Evolutionary conservation across 2,113 vertebrate species (phyloP).

Genomic region (Marmota flaviventris): DNA sequence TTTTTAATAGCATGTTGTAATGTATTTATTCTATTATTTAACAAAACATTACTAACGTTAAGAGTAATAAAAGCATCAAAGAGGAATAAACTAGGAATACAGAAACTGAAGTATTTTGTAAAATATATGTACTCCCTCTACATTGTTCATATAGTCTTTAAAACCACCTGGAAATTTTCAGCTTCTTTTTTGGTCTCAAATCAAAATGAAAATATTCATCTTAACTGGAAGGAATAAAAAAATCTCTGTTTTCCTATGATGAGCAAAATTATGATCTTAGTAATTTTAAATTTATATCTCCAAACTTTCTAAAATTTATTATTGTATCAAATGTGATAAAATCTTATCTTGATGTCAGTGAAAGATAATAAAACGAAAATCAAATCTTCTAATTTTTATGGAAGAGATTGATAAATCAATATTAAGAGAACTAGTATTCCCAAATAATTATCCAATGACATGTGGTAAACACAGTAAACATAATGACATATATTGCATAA

Average conservation of each 20-base stretch:
- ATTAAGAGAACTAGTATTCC: slow-evolving; percentile 64
- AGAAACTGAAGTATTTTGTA: not conserved
- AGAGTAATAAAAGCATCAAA: not conserved
- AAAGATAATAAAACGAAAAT: slow-evolving; percentile 57
- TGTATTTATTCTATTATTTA: not conserved
- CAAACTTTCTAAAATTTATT: slow-evolving; percentile 21
- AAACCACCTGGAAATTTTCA: not conserved
- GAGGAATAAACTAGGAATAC: not conserved
- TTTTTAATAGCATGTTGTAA: not conserved
- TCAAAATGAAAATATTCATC: not conserved
- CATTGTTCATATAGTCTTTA: not conserved
- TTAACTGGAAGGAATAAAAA: not conserved
- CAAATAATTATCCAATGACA: slow-evolving; percentile 64
- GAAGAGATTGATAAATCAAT: slow-evolving; percentile 41
- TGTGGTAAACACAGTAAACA: slow-evolving; percentile 54
- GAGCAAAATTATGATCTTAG: not conserved
- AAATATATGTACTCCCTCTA: not conserved
- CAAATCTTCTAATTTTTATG: slow-evolving; percentile 64
- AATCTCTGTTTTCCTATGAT: not conserved
- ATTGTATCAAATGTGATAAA: slow-evolving; percentile 32
- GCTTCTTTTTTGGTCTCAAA: not conserved
- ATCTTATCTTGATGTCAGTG: not conserved
- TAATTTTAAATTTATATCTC: slow-evolving; percentile 46
- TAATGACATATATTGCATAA: slow-evolving; percentile 65
- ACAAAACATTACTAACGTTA: not conserved